Evolutionary conservation across 1,140 invertebrate species (phyloP).

Genomic region (Pogonus chalceus): DNA sequence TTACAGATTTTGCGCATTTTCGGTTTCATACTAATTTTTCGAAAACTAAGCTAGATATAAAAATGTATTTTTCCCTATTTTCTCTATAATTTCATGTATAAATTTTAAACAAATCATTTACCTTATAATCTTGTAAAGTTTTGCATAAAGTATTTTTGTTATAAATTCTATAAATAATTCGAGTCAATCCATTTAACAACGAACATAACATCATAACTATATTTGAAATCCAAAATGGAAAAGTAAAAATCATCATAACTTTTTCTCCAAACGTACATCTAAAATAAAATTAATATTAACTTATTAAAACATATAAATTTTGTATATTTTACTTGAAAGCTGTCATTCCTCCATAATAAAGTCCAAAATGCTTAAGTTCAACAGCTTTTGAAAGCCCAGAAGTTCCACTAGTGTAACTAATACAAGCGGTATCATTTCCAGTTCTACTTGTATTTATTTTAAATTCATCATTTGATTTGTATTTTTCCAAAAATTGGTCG

Average conservation of each 20-base stretch:
- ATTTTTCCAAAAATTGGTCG: neutral
- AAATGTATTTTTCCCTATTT: too few species aligned
- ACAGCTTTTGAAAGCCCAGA: conserved; percentile 52
- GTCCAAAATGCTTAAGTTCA: neutral
- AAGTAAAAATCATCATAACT: neutral
- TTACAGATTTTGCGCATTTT: too few species aligned
- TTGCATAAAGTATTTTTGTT: too few species aligned
- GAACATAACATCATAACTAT: neutral
- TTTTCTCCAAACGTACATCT: neutral
- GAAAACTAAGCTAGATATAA: too few species aligned
- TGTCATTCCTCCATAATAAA: neutral
- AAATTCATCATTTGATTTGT: neutral
- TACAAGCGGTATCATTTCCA: conserved; percentile 15
- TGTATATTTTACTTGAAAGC: neutral
- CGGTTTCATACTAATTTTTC: too few species aligned
- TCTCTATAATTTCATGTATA: too few species aligned
- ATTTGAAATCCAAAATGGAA: neutral
- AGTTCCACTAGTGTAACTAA: conserved; percentile 49
- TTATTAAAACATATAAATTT: too few species aligned
- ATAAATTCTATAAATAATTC: too few species aligned
- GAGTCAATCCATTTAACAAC: too few species aligned
- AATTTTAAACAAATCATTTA: too few species aligned
- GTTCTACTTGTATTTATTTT: neutral
- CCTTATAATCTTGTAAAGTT: too few species aligned
- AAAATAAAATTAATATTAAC: too few species aligned